Base-by-base conservation (phyloP, 1,140 invertebrate genomes). In the Eumaeus atala region DNA sequence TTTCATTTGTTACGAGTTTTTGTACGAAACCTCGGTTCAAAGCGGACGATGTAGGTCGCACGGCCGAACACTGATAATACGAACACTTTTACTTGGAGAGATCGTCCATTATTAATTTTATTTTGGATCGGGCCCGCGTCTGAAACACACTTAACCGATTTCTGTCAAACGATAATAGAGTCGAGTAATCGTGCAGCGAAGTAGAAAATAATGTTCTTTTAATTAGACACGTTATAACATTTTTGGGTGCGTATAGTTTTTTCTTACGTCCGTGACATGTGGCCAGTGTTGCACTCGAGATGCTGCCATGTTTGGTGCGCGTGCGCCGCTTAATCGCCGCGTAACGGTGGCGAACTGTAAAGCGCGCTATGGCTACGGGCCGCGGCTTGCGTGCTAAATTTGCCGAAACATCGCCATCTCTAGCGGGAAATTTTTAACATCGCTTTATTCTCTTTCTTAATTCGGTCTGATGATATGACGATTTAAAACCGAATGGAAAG, bases 261-360 rank as follows among this genome's bases (percentile, higher is more conserved):
- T 60, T 62, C 51, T 18, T 33, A 33, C 35, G 42, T 48, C 51
- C 66, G 63, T 69, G 74, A 73, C 69, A 74, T 73, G 61, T 70
- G 66, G 21, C 21, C 64, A 63, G 54, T 44, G 62, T 48, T 65
- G 58, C 64, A 66, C 59, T 66, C 62, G 61, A 57, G 58, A 59
- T 58, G 60, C 56, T 66, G 66, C 56, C 55, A 55, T 49, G 60
- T 65, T 61, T 62, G 64, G 56, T 65, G 74, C 72, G 76, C 80
- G 67, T 76, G 74, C 77, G 69, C 70, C 55, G 54, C 67, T 73
- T 86, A 83, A 82, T 86, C 76, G 72, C 58, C 77, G 77, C 76
- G 77, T 86, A 86, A 86, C 83, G 80, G 83, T 80, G 76, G 81
- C 76, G 68, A 80, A 84, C 81, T 82, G 80, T 84, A 84, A 77